Evolutionary conservation across 2,113 vertebrate species (phyloP), one percentile per base, ranked within the genome.

Genomic region (Leptobrachium ailaonicum): DNA sequence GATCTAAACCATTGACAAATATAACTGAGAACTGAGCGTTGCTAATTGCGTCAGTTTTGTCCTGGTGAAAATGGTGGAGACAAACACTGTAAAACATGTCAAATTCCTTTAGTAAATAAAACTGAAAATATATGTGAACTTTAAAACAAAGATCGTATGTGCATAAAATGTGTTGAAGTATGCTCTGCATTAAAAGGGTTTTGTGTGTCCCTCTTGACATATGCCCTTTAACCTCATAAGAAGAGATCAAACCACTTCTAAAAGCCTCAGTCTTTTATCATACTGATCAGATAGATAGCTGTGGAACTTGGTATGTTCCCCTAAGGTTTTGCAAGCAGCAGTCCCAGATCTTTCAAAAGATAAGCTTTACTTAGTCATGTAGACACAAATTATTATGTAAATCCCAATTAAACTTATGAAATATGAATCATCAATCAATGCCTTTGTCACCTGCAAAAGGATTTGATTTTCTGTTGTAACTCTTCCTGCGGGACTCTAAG

Each of bases 171-270:
- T 62, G 67, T 44, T 58, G 63, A n/a, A 0, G n/a, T 40, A 56
- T 44, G 54, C 53, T 53, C 66, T 69, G 66, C 56, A 12, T 60
- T 60, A 6, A 14, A 71, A 47, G 11, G 68, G 44, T 47, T n/a
- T 50, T 73, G 62, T 62, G 14, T 73, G 50, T 44, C 47, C 63
- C 62, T 73, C 70, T 58, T 73, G 62, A 73, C 90, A 91, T 89
- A 89, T 76, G 88, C 92, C 91, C 88, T 88, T 87, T 92, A 89
- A 88, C 93, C 93, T 90, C 83, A 82, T 88, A 85, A 88, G 90
- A 89, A 89, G 91, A 93, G 90, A 92, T 93, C 90, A 93, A 95
- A 92, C 90, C 82, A 85, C 90, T 92, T 87, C 89, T 90, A 88
- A 92, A 89, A 90, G 85, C 82, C 89, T 91, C 90, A 89, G 91